Base-by-base conservation (phyloP, 2,888 invertebrate genomes). In the Agrotis clavis region DNA sequence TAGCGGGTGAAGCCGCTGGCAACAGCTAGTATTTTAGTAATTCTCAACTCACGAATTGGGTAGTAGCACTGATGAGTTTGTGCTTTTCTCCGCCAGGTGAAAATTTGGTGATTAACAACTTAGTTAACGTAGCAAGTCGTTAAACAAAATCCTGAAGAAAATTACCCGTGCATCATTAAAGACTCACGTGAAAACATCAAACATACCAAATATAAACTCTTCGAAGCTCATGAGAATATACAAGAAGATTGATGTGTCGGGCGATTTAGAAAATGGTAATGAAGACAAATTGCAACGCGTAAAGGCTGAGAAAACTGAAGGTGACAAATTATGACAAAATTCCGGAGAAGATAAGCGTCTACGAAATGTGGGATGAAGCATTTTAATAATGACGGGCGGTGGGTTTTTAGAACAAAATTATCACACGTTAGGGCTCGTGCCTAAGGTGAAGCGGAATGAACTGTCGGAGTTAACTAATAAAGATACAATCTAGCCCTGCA, bases 221-320 rank as follows among this genome's bases (percentile, higher is more conserved):
- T 70, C 54, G 16, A 64, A 65, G 68, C 51, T 81, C 79, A 78
- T 51, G 62, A 59, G 54, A 41, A 67, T 71, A 65, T 51, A 74
- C 59, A 65, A 67, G 67, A 81, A 82, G 84, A 83, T 86, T 79
- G 79, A 86, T 84, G 74, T 75, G 19, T 25, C 19, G 25, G 62
- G 67, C 67, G 74, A 81, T 81, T 81, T 74, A 65, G 64, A 63
- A 80, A 70, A 67, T 65, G 67, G 19, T 83, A 83, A 85, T 83
- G 83, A 83, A 83, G 77, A 85, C 62, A 85, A 74, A 83, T 84
- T 77, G 60, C 69, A 70, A 30, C 56, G 65, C 60, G 50, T 60
- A 35, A 63, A 51, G 63, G 61, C 59, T 61, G 45, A 62, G 61
- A 66, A 79, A 77, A 81, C 62, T 76, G 77, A 77, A 70, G 57